Base-by-base conservation (phyloP, 1,140 invertebrate species). In the Drosophila kanapiae region DNA sequence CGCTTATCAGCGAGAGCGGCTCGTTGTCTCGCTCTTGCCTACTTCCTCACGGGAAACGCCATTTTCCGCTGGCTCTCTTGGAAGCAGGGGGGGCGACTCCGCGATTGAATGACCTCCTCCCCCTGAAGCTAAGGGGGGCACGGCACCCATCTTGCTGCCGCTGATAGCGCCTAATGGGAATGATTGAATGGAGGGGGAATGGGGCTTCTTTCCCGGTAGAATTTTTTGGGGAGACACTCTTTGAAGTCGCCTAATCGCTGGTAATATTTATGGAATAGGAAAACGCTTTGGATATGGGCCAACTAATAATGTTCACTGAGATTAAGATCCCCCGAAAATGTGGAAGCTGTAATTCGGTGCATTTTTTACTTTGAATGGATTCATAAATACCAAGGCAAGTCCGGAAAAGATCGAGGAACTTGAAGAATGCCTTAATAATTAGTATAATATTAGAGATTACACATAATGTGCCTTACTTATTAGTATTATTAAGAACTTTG, bases 111-210 rank as follows among this genome's bases (percentile, higher is more conserved):
- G 68, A 48, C 51, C 72, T 48, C 38, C 33, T 43, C 72, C 48
- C 54, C 45, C 51, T 35, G 31, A 58, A 47, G 49, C 57, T 63
- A 56, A 3, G 65, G 67, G 67, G 49, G 68, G 54, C 62, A 75
- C 79, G 83, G 77, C 72, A 64, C 69, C 77, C 84, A 78, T 88
- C 65, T 78, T 87, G 67, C 37, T 37, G 59, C 68, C 65, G 80
- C 68, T 78, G 84, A 87, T 83, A 82, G 56, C 49, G 62, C 69
- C 49, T 63, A 78, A 42, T 48, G 67, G 67, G 54, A 35, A 70
- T 69, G 63, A 23, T 23, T 23, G 43, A 23, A 11, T 16, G 58
- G 60, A n/a, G 35, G 16, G n/a, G 9, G 48, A 14, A 13, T 42
- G 65, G 58, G 64, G 27, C 45, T 80, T 43, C n/a, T 45, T 16